phyloP scores from a whole-genome alignment of 2,797 vertebrate genomes.

The Macrochelys suwanniensis region DNA sequence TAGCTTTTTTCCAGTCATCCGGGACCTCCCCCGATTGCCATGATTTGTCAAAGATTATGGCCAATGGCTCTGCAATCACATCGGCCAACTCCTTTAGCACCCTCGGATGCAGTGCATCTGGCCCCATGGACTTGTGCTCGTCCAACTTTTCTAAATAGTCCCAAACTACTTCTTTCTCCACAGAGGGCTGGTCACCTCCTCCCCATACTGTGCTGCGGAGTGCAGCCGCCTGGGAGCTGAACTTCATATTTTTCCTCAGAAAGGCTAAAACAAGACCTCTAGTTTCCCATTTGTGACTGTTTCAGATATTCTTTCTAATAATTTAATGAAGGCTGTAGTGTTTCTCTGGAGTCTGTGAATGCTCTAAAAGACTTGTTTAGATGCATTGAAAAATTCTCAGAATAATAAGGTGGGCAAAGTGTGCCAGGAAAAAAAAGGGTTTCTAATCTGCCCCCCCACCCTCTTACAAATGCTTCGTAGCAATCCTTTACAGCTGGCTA shows the following conservation, averaged over 20 bases:
- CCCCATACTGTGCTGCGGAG: too few relatives aligned
- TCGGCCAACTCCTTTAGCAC: too few relatives aligned
- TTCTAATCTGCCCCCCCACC: slow-evolving; percentile 70
- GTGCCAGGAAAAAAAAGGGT: slow-evolving; percentile 59
- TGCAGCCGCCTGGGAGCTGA: too few relatives aligned
- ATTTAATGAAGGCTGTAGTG: not conserved
- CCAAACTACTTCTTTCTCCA: too few relatives aligned
- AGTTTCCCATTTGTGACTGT: not conserved
- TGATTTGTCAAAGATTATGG: too few relatives aligned
- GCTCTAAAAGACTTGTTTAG: slow-evolving; percentile 66
- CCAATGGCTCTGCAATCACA: too few relatives aligned
- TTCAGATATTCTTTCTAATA: slow-evolving; percentile 69
- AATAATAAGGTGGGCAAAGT: slow-evolving; percentile 59
- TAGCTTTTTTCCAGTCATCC: too few relatives aligned
- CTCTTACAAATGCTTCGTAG: slow-evolving; percentile 72
- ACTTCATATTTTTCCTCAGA: slow-evolving; percentile 18
- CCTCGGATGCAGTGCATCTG: too few relatives aligned
- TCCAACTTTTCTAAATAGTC: too few relatives aligned
- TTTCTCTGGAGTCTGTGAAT: slow-evolving; percentile 42
- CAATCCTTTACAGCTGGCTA: slow-evolving; percentile 82
- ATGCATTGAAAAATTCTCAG: slow-evolving; percentile 62
- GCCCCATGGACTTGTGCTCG: too few relatives aligned
- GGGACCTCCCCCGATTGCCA: too few relatives aligned
- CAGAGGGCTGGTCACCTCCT: too few relatives aligned
- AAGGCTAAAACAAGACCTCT: slow-evolving; percentile 38